phyloP scores from a whole-genome alignment of 2,113 vertebrate species.

The Salvelinus alpinus region DNA sequence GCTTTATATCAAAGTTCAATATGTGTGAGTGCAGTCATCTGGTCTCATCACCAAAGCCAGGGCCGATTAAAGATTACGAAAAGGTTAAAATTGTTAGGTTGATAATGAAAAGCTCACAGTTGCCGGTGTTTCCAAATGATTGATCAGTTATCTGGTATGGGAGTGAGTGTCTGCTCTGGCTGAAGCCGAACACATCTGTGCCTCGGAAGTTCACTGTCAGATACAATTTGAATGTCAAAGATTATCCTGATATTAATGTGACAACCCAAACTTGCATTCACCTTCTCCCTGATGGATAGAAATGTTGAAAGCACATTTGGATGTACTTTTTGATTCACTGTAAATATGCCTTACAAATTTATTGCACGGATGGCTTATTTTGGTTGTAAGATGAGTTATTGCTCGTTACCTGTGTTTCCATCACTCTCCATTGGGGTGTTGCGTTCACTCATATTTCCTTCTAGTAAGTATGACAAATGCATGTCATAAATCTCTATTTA shows the following conservation, averaged over 20 bases:
- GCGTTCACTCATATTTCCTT: too few species aligned
- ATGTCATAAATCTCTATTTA: too few species aligned
- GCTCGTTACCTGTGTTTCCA: too few species aligned
- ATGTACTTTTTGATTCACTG: too few species aligned
- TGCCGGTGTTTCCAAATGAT: conserved; percentile 60
- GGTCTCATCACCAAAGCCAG: neutral
- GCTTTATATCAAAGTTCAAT: conserved; percentile 22
- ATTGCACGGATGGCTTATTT: too few species aligned
- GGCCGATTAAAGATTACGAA: conserved; percentile 26
- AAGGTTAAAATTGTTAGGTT: conserved; percentile 50
- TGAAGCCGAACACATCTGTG: conserved; percentile 57
- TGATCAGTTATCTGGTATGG: conserved; percentile 57
- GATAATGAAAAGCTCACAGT: conserved; percentile 51
- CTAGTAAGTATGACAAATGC: too few species aligned
- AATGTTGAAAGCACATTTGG: conserved; percentile 35
- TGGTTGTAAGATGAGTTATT: too few species aligned
- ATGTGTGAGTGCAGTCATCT: conserved; percentile 8
- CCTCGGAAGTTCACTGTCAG: conserved; percentile 61
- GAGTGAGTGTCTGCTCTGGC: conserved; percentile 45
- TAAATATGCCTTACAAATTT: too few species aligned
- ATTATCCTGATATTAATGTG: conserved; percentile 57
- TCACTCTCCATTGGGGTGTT: too few species aligned
- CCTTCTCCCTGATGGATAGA: conserved; percentile 41
- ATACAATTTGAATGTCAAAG: conserved; percentile 50
- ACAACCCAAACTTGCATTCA: conserved; percentile 51